A percentile compares a stretch with the other conserved stretches of the same genome.
phyloP scores from a whole-genome alignment of 2,113 vertebrate genomes.

The Puntigrus tetrazona region DNA sequence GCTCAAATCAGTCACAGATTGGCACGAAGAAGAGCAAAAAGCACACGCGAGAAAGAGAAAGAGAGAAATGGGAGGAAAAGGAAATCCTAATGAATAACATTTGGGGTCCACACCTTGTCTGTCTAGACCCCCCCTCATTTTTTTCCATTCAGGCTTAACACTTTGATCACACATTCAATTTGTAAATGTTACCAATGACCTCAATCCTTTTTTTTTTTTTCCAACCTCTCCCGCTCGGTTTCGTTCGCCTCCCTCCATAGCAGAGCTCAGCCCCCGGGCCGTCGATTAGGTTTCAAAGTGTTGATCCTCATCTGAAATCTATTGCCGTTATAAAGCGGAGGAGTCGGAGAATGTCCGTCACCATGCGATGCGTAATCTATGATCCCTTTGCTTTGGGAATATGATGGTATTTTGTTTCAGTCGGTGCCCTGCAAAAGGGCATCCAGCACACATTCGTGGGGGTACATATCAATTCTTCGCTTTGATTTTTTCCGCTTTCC shows the following conservation, averaged over 20 bases:
- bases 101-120: slow-evolving; percentile 83
- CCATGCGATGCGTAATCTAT: slow-evolving; percentile 56
- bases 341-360: slow-evolving; percentile 70
- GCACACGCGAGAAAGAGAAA: slow-evolving; percentile 56
- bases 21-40: slow-evolving; percentile 78
- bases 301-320: slow-evolving; percentile 82
- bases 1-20: slow-evolving; percentile 93
- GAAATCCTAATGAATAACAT: slow-evolving; percentile 84
- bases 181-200: slow-evolving; percentile 80
- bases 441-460: slow-evolving; percentile 17
- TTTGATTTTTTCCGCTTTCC: slow-evolving; percentile 19
- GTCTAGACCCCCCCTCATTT: slow-evolving; percentile 70
- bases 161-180: slow-evolving; percentile 83
- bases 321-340: slow-evolving; percentile 80
- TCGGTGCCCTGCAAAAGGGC: slow-evolving; percentile 36
- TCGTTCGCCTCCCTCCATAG: slow-evolving; percentile 59
- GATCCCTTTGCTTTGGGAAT: slow-evolving; percentile 56
- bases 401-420: slow-evolving; percentile 47
- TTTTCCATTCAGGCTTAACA: slow-evolving; percentile 60
- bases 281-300: slow-evolving; percentile 86
- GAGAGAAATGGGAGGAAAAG: slow-evolving; percentile 54
- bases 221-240: slow-evolving; percentile 52
- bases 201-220: slow-evolving; percentile 67
- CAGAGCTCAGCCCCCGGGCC: slow-evolving; percentile 77
- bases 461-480: slow-evolving; percentile 27